These are phyloP conservation scores for Andricus grossulariae DNA, from an alignment of 1,140 invertebrate species.

Conservation along the genomic window DNA sequence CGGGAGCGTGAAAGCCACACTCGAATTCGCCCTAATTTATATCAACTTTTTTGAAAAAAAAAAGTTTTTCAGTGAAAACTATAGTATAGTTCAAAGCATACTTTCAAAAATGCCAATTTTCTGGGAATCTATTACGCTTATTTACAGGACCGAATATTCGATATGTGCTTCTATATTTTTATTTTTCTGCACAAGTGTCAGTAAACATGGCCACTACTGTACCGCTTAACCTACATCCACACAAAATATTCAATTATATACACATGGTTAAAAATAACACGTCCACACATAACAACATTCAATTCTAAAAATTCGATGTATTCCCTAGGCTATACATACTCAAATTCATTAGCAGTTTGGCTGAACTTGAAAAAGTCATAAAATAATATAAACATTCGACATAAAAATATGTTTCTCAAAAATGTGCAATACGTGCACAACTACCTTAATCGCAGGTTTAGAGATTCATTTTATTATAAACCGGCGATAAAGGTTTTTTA, in stretches of 20 bases:
- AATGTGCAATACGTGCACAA: conserved; percentile 41
- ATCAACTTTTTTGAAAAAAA: no score
- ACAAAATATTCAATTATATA: background rate
- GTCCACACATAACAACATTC: background rate
- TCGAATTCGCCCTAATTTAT: no score
- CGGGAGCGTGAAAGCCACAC: no score
- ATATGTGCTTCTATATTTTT: no score
- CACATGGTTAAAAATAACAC: background rate
- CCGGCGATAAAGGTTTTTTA: conserved; percentile 1
- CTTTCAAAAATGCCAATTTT: no score
- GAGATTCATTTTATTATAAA: conserved; percentile 28
- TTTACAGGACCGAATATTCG: no score
- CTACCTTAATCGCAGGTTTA: conserved; percentile 27
- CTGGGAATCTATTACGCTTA: no score
- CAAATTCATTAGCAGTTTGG: conserved; percentile 13
- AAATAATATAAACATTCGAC: conserved; percentile 40
- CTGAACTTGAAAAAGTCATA: background rate
- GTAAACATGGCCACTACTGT: no score
- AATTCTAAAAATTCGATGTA: conserved; percentile 32
- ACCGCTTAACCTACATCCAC: background rate
- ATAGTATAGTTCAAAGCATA: no score
- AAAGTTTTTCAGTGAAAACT: no score
- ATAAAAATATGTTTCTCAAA: conserved; percentile 50
- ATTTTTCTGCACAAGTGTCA: no score
- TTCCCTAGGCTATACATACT: conserved; percentile 2